phyloP scores from a whole-genome alignment of 2,113 vertebrate genomes.

The Myanophis thanlyinensis region DNA sequence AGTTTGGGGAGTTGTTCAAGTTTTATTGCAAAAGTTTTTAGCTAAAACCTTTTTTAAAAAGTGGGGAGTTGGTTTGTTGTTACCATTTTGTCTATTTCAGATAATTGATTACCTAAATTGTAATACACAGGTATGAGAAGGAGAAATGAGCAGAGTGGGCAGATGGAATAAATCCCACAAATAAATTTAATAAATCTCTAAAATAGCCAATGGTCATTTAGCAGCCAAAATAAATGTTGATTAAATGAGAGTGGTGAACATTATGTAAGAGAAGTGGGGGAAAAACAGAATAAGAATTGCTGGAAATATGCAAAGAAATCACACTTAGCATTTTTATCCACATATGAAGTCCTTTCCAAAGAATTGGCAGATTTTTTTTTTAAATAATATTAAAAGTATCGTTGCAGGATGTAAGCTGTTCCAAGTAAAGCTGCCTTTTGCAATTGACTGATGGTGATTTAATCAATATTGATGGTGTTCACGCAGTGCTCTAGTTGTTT shows the following conservation, averaged over 20 bases:
- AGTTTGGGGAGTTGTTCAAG: background rate
- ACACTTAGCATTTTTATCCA: background rate
- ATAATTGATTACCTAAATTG: background rate
- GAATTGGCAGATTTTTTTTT: background rate
- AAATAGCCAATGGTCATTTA: background rate
- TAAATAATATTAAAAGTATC: background rate
- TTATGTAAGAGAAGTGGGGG: background rate
- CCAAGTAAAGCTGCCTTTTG: background rate
- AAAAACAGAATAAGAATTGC: background rate
- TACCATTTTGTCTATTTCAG: background rate
- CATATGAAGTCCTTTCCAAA: background rate
- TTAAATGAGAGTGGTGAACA: background rate
- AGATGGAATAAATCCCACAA: background rate
- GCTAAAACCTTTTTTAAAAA: background rate
- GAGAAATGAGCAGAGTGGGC: background rate
- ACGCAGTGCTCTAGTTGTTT: background rate
- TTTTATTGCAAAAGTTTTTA: background rate
- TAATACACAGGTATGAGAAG: background rate
- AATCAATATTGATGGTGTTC: background rate
- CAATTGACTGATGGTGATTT: background rate
- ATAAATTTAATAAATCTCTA: background rate
- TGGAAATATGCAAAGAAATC: background rate
- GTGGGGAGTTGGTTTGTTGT: background rate
- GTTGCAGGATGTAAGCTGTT: background rate
- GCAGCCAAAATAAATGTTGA: background rate